These are phyloP conservation scores for Pedionomus torquatus DNA, from an alignment of 2,113 vertebrate genomes.

Conservation along the genomic window DNA sequence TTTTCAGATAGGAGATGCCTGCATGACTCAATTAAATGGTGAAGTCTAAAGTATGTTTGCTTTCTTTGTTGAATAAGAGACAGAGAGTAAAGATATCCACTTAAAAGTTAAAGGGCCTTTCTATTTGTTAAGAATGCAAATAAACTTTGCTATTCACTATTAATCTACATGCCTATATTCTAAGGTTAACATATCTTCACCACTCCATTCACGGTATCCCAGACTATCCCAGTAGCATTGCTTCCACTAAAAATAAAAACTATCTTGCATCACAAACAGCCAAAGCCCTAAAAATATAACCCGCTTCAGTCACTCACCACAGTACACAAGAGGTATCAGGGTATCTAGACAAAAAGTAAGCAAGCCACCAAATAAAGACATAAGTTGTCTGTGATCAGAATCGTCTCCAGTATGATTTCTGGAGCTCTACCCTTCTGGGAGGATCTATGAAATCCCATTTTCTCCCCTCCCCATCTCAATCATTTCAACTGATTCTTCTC, in stretches of 20 bases:
- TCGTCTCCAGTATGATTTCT: neutral
- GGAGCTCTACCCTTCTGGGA: neutral
- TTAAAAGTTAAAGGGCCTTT: neutral
- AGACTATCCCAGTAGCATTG: neutral
- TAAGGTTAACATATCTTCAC: neutral
- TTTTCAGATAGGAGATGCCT: neutral
- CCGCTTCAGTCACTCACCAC: neutral
- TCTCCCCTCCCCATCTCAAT: neutral
- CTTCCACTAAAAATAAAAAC: constrained; percentile 13
- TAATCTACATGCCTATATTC: neutral
- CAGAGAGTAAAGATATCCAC: neutral
- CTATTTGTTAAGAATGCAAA: neutral
- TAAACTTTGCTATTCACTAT: neutral
- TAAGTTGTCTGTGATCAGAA: neutral
- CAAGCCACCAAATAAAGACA: neutral
- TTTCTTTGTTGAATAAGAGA: neutral
- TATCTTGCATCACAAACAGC: neutral
- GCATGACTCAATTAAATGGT: neutral
- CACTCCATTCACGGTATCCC: neutral
- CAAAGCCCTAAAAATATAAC: constrained; percentile 6
- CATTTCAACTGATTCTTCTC: neutral
- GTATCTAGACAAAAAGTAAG: neutral
- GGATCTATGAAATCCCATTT: neutral
- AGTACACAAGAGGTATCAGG: neutral
- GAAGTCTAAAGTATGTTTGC: neutral